Base-by-base conservation (phyloP, 2,797 vertebrate species). In the Pangasius sanitwongsei region DNA sequence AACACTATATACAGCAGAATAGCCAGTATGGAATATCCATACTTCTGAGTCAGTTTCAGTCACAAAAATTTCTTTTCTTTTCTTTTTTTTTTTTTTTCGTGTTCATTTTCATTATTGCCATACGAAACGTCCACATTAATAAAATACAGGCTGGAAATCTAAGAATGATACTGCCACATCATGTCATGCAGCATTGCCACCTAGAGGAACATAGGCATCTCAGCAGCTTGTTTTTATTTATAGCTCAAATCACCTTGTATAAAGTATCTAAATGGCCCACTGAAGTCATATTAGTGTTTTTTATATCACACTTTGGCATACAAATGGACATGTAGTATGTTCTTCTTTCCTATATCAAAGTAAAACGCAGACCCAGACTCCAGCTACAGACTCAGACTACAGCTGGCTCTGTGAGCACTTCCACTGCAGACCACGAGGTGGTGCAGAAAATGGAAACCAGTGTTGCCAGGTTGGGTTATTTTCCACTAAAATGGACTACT, bases 151-250 rank as follows among this genome's bases (percentile, higher is more conserved):
- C 4, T 34, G 28, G 23, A 84, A 50, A 84, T 50, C 15, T 50
- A 69, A 83, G 16, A 50, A 53, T 84, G 82, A 67, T 50, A 50
- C 5, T 63, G 41, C 1, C 15, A 48, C 15, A 44, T 59, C 4
- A 59, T 77, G 13, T 9, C 20, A 25, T 53, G 70, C 82, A 65
- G 16, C 59, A 67, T 63, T 77, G 87, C 82, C 82, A 65, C 57
- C 87, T 67, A 67, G 20, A 77, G 87, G 59, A 23, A 88, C 25
- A 18, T 65, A 31, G 20, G 69, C 55, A 88, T 61, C 20, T 63
- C n/a, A 61, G 31, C 69, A 53, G n/a, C 25, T 28, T 48, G 20
- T 25, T 37, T 63, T 78, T 55, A 77, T 55, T 65, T 53, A 61
- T 34, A 34, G 37, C 13, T 75, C 41, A 16, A 12, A 88, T 90